These are phyloP conservation scores for Rhabdomys pumilio DNA, from an alignment of 2,797 vertebrate genomes.

Conservation along the genomic window DNA sequence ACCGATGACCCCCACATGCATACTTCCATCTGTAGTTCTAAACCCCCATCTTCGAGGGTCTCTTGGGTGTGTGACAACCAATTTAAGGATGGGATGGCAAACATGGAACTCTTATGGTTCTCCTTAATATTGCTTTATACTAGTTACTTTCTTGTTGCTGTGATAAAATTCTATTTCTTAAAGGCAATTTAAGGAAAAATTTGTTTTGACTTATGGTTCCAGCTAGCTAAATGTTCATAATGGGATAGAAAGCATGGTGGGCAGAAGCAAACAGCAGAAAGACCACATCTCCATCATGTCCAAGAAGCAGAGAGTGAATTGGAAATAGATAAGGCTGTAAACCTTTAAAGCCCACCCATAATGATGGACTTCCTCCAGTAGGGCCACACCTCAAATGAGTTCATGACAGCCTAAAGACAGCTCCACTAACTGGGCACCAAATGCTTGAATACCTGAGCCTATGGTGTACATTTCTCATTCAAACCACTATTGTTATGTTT, in stretches of 20 bases:
- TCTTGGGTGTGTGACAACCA: background rate
- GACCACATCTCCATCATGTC: background rate
- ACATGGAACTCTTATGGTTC: background rate
- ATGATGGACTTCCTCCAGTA: background rate
- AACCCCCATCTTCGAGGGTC: background rate
- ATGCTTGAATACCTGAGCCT: background rate
- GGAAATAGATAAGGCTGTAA: background rate
- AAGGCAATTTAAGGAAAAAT: background rate
- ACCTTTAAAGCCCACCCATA: background rate
- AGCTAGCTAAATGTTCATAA: background rate
- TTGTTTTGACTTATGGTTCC: background rate
- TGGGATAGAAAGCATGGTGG: background rate
- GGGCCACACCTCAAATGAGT: background rate
- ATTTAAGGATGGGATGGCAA: slow-evolving; percentile 35
- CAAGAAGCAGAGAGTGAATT: background rate
- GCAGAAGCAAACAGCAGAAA: no score
- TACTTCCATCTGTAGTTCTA: background rate
- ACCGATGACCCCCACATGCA: background rate
- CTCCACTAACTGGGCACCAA: background rate
- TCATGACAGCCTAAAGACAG: background rate
- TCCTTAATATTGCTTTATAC: background rate
- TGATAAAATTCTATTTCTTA: background rate
- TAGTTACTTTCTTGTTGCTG: background rate
- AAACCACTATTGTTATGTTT: background rate
- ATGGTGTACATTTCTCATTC: background rate